Percentiles rank a stretch among this genome's conserved stretches.
Evolutionary conservation across 1,140 invertebrate species (phyloP).

Genomic region (Ips typographus): DNA sequence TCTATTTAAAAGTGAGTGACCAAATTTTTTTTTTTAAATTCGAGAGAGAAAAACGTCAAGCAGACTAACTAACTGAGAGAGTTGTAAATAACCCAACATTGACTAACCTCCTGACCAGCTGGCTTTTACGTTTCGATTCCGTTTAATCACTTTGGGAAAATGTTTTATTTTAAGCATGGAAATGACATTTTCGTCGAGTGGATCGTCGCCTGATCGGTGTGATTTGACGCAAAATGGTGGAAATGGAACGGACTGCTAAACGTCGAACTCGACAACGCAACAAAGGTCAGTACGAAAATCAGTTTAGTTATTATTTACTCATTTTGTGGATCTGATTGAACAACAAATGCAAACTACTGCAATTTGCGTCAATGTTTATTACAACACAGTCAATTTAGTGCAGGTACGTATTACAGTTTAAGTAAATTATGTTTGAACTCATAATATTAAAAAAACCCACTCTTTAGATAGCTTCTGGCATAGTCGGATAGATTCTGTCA

Average conservation of each 20-base stretch:
- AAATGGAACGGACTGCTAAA: constrained; percentile 7
- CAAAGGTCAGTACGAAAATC: constrained; percentile 3
- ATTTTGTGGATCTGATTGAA: no score
- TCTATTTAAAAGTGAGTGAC: background rate
- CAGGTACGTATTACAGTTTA: background rate
- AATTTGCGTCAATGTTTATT: no score
- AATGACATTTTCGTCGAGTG: constrained; percentile 5
- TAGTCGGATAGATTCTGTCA: no score
- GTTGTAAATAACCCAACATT: background rate
- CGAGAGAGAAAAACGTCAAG: no score
- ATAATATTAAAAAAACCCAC: background rate
- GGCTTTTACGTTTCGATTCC: background rate
- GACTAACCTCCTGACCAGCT: background rate
- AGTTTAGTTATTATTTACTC: background rate
- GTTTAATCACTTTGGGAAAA: background rate
- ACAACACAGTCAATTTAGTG: background rate
- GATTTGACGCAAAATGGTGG: constrained; percentile 3
- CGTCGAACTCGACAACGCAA: constrained; percentile 4
- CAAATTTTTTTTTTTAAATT: no score
- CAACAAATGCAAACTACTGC: no score
- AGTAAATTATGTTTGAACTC: background rate
- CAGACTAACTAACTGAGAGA: background rate
- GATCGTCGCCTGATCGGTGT: background rate
- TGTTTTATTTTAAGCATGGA: constrained; percentile 16
- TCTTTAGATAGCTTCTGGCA: no score